phyloP scores from a whole-genome alignment of 2,888 invertebrate genomes.

The Hydrotaea diabolus region DNA sequence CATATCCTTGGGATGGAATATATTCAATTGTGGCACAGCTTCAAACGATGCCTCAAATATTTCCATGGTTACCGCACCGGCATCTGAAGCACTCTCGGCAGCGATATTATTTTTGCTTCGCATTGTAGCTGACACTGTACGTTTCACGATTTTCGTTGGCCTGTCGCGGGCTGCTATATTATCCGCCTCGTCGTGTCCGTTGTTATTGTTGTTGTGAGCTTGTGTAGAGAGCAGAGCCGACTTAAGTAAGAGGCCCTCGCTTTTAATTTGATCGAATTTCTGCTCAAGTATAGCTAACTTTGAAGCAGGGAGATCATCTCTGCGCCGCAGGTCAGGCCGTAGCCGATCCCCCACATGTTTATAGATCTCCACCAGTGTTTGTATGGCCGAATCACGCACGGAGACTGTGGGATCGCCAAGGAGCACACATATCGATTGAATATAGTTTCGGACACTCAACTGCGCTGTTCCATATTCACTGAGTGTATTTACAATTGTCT shows the following conservation, averaged over 20 bases:
- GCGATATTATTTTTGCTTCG: slow-evolving; percentile 74
- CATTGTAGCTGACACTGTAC: slow-evolving; percentile 78
- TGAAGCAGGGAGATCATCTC: slow-evolving; percentile 87
- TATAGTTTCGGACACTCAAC: slow-evolving; percentile 89
- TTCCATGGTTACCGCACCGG: slow-evolving; percentile 95
- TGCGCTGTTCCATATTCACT: slow-evolving; percentile 94
- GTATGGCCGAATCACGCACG: slow-evolving; percentile 93
- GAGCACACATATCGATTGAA: slow-evolving; percentile 90
- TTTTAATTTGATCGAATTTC: slow-evolving; percentile 92
- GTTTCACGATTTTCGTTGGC: slow-evolving; percentile 81
- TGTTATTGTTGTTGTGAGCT: slow-evolving; percentile 69
- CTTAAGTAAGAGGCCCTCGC: slow-evolving; percentile 89
- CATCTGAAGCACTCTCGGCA: slow-evolving; percentile 80
- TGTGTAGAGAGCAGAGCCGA: slow-evolving; percentile 82
- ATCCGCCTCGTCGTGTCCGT: slow-evolving; percentile 81
- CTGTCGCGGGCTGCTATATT: slow-evolving; percentile 77
- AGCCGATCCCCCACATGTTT: slow-evolving; percentile 94
- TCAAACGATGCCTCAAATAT: slow-evolving; percentile 93
- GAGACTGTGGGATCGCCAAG: slow-evolving; percentile 92
- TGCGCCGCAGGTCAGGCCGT: slow-evolving; percentile 89
- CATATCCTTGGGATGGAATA: slow-evolving; percentile 92
- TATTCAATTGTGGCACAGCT: slow-evolving; percentile 89
- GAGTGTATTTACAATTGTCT: slow-evolving; percentile 90
- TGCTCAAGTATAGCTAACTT: slow-evolving; percentile 87
- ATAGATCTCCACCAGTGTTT: slow-evolving; percentile 93